Base-by-base conservation (phyloP, 2,888 invertebrate species). In the Gastrophysa polygoni region DNA sequence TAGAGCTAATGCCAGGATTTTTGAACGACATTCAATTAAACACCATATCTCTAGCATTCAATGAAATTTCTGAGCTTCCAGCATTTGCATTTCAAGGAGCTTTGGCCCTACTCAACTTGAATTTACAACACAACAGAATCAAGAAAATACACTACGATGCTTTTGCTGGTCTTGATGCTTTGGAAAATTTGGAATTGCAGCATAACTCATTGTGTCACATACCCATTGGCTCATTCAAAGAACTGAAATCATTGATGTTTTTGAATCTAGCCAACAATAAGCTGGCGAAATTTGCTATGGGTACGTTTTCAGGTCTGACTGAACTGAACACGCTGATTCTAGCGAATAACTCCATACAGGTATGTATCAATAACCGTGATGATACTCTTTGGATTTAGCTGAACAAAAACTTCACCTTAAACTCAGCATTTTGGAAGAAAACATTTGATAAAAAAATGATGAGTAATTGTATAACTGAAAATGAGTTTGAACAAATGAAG, bases 231-330 rank as follows among this genome's bases (percentile, higher is more conserved):
- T 64, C 71, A 6, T 81, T 81, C 61, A 74, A 71, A 51, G 62
- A 73, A 21, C 20, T 77, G 5, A 67, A 59, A 16, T 54, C 58
- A 11, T 61, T 81, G 34, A 73, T 70, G 51, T 70, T 69, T 29
- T 69, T 81, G 46, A 76, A 78, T 66, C 59, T 81, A 24, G 72
- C 76, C 0, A 57, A 73, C 52, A 81, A 81, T 57, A 75, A 75
- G 58, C 68, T 80, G 29, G 67, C 67, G 8, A 70, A 66, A 52
- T 76, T 80, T 50, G 58, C 71, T 3, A 55, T 70, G 21, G 79
- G 80, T 1, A 68, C 73, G 4, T 80, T 81, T 68, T 78, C 79
- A 1, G 79, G 78, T 14, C 64, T 80, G 55, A 71, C 56, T 17
- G 70, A 73, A 57, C 62, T 81, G 10, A 64, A 69, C 4, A 68